Evolutionary conservation across 2,113 vertebrate genomes (phyloP).

Genomic region (Megaptera novaeangliae): DNA sequence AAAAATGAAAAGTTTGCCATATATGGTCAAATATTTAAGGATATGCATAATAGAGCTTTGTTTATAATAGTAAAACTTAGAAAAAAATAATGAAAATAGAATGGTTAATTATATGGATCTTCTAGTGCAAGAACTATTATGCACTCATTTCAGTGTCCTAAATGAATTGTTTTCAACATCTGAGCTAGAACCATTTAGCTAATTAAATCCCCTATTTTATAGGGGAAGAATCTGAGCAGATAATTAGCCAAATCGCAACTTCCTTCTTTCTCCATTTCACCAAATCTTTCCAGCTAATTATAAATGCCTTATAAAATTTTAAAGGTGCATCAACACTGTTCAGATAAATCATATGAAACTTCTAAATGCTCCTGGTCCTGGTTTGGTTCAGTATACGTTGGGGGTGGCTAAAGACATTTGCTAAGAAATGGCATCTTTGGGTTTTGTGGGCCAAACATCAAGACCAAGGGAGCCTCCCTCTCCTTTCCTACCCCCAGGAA

Average conservation of each 20-base stretch:
- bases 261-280: neutral
- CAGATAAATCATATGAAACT: neutral
- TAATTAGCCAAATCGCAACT: neutral
- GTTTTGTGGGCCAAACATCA: neutral
- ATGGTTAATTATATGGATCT: neutral
- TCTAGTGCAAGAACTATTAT: neutral
- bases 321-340: neutral
- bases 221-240: neutral
- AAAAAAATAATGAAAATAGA: neutral
- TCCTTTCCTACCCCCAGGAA: neutral
- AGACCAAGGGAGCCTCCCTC: neutral
- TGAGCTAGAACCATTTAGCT: neutral
- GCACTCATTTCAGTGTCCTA: neutral
- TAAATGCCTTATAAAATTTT: neutral
- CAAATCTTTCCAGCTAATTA: neutral
- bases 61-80: neutral
- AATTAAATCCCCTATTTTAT: neutral
- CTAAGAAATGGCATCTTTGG: neutral
- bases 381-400: too few species aligned
- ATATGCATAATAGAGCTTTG: neutral
- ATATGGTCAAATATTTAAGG: neutral
- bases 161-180: neutral
- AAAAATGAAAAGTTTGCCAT: neutral
- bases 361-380: neutral
- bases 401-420: neutral